Percentiles rank a stretch among this genome's conserved stretches.
Conservation (phyloP, 2,888 invertebrate species). For the Nymphalis c-album region DNA sequence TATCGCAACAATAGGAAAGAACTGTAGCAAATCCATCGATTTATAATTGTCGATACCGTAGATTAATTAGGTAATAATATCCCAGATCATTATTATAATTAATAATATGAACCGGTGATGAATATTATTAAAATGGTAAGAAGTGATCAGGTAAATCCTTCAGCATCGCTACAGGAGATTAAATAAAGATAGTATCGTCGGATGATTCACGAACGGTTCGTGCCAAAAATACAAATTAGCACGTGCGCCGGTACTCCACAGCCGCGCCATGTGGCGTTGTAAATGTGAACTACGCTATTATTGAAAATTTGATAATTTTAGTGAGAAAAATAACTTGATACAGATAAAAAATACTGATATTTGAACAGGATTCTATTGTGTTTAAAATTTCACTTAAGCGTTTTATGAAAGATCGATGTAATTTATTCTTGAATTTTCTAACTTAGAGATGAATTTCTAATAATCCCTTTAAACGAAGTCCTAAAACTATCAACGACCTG, state of each 20-base stretch:
- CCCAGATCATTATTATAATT: neutral
- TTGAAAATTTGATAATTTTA: neutral
- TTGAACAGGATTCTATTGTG: too few species aligned
- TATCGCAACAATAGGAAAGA: neutral
- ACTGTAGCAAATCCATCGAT: neutral
- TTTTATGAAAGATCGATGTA: too few species aligned
- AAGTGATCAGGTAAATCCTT: conserved; percentile 13
- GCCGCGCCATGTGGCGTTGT: conserved; percentile 28
- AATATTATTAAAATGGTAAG: neutral
- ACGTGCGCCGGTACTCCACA: conserved; percentile 43
- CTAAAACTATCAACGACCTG: too few species aligned
- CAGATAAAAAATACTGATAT: neutral
- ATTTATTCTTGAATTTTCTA: too few species aligned
- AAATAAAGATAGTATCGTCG: conserved; percentile 24
- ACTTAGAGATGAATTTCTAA: too few species aligned
- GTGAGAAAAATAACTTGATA: neutral
- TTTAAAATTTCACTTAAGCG: too few species aligned
- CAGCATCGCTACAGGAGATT: conserved; percentile 18
- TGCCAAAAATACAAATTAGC: conserved; percentile 54
- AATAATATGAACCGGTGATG: neutral
- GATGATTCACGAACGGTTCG: conserved; percentile 38
- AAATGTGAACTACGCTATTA: conserved; percentile 20
- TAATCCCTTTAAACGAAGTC: too few species aligned
- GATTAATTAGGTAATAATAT: conserved; percentile 22
- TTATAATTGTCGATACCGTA: conserved; percentile 2